Evolutionary conservation across 2,888 invertebrate species (phyloP).

Genomic region (Aspidapion aeneum): DNA sequence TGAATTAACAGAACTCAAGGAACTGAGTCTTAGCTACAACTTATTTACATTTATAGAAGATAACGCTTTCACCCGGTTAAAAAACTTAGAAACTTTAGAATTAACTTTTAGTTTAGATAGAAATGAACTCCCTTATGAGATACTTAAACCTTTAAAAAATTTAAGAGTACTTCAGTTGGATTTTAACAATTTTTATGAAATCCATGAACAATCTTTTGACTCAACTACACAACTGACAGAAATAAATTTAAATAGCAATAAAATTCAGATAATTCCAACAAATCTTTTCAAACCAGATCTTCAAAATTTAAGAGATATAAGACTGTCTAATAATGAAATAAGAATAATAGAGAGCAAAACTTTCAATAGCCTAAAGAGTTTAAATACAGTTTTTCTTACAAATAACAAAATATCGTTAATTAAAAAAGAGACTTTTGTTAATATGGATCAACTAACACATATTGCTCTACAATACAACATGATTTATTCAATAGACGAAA

Average conservation of each 20-base stretch:
- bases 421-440: slow-evolving; percentile 67
- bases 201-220: slow-evolving; percentile 68
- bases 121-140: slow-evolving; percentile 72
- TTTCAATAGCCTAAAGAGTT: slow-evolving; percentile 66
- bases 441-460: slow-evolving; percentile 74
- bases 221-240: slow-evolving; percentile 69
- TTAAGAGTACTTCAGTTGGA: slow-evolving; percentile 82
- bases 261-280: slow-evolving; percentile 65
- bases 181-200: slow-evolving; percentile 76
- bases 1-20: slow-evolving; percentile 71
- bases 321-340: slow-evolving; percentile 78
- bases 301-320: slow-evolving; percentile 73
- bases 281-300: slow-evolving; percentile 65
- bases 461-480: slow-evolving; percentile 81
- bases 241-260: slow-evolving; percentile 82
- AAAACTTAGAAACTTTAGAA: slow-evolving; percentile 75
- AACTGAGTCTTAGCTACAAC: slow-evolving; percentile 89
- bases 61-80: slow-evolving; percentile 74
- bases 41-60: slow-evolving; percentile 78
- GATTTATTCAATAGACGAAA: slow-evolving; percentile 66
- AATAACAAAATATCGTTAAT: slow-evolving; percentile 73
- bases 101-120: slow-evolving; percentile 81
- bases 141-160: slow-evolving; percentile 68
- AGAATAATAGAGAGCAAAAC: slow-evolving; percentile 64
- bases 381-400: slow-evolving; percentile 74